Base-by-base conservation (phyloP, 2,113 vertebrate genomes). In the Rhombomys opimus region DNA sequence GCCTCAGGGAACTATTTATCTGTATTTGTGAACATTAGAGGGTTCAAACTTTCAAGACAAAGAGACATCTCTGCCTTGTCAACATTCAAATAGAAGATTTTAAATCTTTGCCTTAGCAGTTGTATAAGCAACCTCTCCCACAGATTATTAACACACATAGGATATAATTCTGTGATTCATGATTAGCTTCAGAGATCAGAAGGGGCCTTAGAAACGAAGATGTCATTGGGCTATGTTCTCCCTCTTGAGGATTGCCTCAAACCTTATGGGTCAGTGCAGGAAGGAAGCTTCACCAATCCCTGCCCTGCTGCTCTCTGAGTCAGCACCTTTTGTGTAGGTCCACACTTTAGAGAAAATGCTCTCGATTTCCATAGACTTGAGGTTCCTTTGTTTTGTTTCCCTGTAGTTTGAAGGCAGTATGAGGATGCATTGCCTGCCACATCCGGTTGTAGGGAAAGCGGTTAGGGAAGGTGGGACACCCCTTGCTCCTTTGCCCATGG, bases 31-130 rank as follows among this genome's bases (percentile, higher is more conserved):
- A 61, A 52, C n/a, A 25, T 90, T 54, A 78, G 41, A 15, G 50
- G 81, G 27, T 81, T 86, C 57, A 87, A 68, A 85, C 32, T 17
- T 75, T 75, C 22, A 67, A 91, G 88, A 87, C 27, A 93, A 90
- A 84, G n/a, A 18, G 30, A 25, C 25, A 82, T 63, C n/a, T 84
- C 1, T 93, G 38, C 41, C 35, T 68, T 38, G 18, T 32, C n/a
- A 77, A 15, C n/a, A 63, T 72, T 90, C 80, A 84, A 78, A 72
- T 57, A 75, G 81, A 68, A 73, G 17, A 23, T n/a, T 25, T 57
- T 12, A 65, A 70, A 70, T 75, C 54, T 93, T 73, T 68, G 17
- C 67, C 89, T 91, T 84, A 41, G 30, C 61, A 54, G 52, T 32
- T 18, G 7, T 80, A 8, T 59, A 88, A 85, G 23, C 23, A 38